These are phyloP conservation scores for Noctua comes DNA, from an alignment of 2,888 invertebrate genomes.

Conservation along the genomic window DNA sequence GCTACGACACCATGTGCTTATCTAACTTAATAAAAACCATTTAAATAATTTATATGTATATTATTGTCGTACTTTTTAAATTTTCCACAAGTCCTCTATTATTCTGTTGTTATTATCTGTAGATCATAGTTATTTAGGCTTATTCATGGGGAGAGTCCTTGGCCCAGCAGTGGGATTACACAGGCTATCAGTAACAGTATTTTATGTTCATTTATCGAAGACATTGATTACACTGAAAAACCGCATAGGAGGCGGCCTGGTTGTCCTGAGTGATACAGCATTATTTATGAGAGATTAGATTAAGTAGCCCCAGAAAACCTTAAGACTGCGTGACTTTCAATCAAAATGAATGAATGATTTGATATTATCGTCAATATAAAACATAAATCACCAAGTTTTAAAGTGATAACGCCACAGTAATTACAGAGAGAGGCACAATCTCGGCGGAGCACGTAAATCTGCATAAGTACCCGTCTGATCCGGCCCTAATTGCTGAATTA, in stretches of 20 bases:
- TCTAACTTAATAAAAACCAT: slow-evolving; percentile 5
- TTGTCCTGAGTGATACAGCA: neutral
- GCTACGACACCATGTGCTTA: slow-evolving; percentile 23
- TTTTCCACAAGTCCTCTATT: neutral
- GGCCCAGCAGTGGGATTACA: too few species aligned
- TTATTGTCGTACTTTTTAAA: too few species aligned
- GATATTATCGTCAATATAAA: neutral
- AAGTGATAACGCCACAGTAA: slow-evolving; percentile 47
- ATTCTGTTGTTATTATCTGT: neutral
- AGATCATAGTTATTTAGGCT: neutral
- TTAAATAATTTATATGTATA: too few species aligned
- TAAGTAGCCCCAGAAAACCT: neutral
- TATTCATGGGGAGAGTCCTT: neutral
- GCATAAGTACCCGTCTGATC: slow-evolving; percentile 44
- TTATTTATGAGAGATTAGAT: neutral
- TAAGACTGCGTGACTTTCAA: neutral
- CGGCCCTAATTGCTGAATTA: slow-evolving; percentile 55
- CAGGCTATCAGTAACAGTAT: too few species aligned
- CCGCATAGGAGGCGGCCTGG: neutral
- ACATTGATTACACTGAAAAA: neutral
- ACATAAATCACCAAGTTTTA: slow-evolving; percentile 19
- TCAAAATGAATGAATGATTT: slow-evolving; percentile 2
- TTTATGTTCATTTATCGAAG: too few species aligned
- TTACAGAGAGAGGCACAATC: slow-evolving; percentile 35
- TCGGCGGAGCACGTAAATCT: slow-evolving; percentile 42